phyloP scores from a whole-genome alignment of 2,797 vertebrate genomes.

The Dendrocincla tyrannina region DNA sequence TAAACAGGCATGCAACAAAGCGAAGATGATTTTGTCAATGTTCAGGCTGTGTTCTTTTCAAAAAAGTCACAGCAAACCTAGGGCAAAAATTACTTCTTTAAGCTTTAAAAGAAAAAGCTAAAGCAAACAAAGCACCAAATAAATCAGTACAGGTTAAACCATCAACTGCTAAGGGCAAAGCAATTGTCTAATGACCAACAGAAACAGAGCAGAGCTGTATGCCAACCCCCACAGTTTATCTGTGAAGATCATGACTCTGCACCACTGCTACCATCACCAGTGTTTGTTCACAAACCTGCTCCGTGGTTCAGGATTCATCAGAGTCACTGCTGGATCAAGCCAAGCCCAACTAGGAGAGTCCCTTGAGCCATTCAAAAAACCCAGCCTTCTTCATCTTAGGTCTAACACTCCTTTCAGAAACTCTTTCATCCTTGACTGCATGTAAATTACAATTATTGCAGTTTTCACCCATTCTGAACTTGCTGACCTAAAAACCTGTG shows the following conservation, averaged over 20 bases:
- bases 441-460: neutral
- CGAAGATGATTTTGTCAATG: constrained; percentile 8
- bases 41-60: neutral
- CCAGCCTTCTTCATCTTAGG: neutral
- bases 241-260: neutral
- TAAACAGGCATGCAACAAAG: constrained; percentile 23
- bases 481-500: constrained; percentile 6
- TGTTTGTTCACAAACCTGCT: neutral
- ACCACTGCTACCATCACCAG: neutral
- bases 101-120: neutral
- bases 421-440: neutral
- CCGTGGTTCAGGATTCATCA: neutral
- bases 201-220: neutral
- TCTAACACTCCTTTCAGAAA: neutral
- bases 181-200: neutral
- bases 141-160: neutral
- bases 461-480: constrained; percentile 16
- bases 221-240: neutral
- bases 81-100: constrained; percentile 37
- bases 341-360: neutral
- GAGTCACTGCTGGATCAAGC: neutral
- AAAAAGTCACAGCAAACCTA: constrained; percentile 53
- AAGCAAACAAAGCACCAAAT: neutral
- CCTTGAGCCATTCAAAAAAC: neutral
- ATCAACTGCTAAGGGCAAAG: neutral